These are phyloP conservation scores for Macrosiphum euphorbiae DNA, from an alignment of 2,888 invertebrate species.

Conservation along the genomic window DNA sequence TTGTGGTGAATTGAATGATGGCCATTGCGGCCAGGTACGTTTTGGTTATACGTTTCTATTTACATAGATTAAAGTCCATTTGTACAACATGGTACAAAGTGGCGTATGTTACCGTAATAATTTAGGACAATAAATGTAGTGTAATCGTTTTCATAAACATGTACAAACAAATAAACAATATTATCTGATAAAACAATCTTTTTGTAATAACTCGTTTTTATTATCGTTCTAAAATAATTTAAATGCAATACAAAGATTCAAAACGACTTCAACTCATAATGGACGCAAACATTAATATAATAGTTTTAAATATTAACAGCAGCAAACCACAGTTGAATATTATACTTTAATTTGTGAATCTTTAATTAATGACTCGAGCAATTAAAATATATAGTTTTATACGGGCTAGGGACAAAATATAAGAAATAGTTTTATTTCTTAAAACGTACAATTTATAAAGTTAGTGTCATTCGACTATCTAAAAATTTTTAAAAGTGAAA, in stretches of 20 bases:
- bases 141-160: background rate
- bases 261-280: background rate
- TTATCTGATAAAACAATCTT: background rate
- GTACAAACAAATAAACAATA: background rate
- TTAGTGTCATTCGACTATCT: background rate
- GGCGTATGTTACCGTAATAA: background rate
- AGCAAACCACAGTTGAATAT: background rate
- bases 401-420: background rate
- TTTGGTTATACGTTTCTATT: constrained; percentile 6
- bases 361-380: background rate
- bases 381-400: background rate
- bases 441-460: background rate
- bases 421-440: background rate
- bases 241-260: background rate
- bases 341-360: background rate
- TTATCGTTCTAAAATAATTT: background rate
- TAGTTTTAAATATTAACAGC: background rate
- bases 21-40: background rate
- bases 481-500: background rate
- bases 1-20: background rate
- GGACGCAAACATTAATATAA: background rate
- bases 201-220: background rate
- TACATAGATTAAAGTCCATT: background rate
- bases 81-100: background rate
- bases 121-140: background rate